These are phyloP conservation scores for Choloepus hoffmanni DNA, from an alignment of 2,113 vertebrate species.

Conservation along the genomic window DNA sequence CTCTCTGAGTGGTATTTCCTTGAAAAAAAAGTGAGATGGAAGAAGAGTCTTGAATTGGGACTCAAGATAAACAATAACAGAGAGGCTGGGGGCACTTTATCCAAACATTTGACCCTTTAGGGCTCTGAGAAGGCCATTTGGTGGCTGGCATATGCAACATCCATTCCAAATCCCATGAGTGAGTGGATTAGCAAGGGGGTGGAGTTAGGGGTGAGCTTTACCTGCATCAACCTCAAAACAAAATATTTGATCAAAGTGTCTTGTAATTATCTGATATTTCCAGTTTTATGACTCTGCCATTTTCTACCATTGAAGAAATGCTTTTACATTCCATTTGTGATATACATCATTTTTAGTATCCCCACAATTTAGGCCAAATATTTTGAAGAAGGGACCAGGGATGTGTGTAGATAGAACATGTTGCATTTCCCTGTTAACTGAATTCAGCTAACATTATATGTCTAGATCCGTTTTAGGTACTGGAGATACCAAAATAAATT, in stretches of 20 bases:
- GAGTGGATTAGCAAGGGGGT: neutral
- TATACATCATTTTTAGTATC: neutral
- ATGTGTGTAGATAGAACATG: neutral
- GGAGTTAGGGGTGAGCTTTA: neutral
- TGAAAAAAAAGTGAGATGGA: constrained; percentile 2
- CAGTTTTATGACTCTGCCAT: neutral
- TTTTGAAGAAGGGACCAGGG: neutral
- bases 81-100: constrained; percentile 63
- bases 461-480: neutral
- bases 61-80: constrained; percentile 79
- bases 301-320: constrained; percentile 31
- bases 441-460: neutral
- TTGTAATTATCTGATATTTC: neutral
- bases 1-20: constrained; percentile 75
- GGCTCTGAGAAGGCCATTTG: constrained; percentile 77
- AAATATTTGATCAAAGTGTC: constrained; percentile 34
- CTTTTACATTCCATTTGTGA: neutral
- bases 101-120: constrained; percentile 72
- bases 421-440: neutral
- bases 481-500: neutral
- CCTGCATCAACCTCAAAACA: constrained; percentile 24
- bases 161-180: constrained; percentile 58
- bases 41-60: constrained; percentile 60
- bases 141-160: constrained; percentile 73
- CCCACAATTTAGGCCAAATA: neutral